A percentile compares a stretch with the other conserved stretches of the same genome.
Conservation (phyloP, 1,140 invertebrate species). For the Drosophila kanapiae region DNA sequence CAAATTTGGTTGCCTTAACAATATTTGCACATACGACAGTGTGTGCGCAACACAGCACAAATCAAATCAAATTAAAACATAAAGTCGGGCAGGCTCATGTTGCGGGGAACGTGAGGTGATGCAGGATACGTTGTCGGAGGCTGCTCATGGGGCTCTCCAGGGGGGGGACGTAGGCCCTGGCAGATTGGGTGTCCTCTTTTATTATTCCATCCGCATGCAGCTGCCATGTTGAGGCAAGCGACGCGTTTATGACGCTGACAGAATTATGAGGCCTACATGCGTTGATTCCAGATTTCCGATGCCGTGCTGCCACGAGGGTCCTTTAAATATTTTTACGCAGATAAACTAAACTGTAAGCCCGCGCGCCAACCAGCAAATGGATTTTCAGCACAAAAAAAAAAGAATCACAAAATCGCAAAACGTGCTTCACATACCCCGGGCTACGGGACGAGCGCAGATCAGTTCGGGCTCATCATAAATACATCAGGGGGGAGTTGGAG, state of each 20-base stretch:
- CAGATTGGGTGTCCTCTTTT: conserved; percentile 70
- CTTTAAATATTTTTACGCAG: conserved; percentile 82
- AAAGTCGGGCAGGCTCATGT: conserved; percentile 61
- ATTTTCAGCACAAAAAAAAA: conserved; percentile 70
- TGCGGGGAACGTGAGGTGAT: conserved; percentile 14
- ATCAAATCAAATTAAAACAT: conserved; percentile 85
- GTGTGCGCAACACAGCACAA: conserved; percentile 80
- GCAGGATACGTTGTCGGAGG: not conserved
- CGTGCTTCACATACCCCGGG: conserved; percentile 75
- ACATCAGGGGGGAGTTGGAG: conserved; percentile 58
- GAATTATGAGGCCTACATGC: conserved; percentile 83
- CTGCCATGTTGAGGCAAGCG: conserved; percentile 76
- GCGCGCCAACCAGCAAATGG: conserved; percentile 64
- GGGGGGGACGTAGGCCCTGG: not conserved
- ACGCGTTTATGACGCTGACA: conserved; percentile 83
- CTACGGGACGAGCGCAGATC: conserved; percentile 24
- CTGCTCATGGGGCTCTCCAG: no score
- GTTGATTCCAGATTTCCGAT: conserved; percentile 81
- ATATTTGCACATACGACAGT: conserved; percentile 78
- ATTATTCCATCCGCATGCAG: conserved; percentile 79
- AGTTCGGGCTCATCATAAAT: conserved; percentile 74
- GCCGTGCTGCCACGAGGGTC: conserved; percentile 52
- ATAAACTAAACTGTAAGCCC: conserved; percentile 79
- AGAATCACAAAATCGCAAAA: conserved; percentile 74
- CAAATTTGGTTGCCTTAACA: conserved; percentile 83